Base-by-base conservation (phyloP, 2,888 invertebrate genomes). In the Pogonocherus hispidulus region DNA sequence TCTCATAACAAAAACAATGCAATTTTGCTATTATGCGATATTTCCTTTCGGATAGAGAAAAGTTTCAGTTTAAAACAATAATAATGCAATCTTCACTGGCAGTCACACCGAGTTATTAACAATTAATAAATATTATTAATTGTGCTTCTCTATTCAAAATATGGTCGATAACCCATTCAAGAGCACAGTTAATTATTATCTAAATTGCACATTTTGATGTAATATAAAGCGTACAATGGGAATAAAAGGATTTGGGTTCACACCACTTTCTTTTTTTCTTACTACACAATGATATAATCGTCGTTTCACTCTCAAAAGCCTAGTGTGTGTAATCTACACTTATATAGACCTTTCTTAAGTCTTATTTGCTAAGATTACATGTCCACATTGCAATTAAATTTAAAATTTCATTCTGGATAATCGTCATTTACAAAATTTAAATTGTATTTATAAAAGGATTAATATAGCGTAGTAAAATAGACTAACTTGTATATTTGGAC, bases 161-260 rank as follows among this genome's bases (percentile, higher is more conserved):
- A 47, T 64, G 66, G 57, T 55, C 22, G 32, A 32, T 56, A 46
- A 60, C 55, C 64, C 60, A 67, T 70, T 70, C 66, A 64, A 60
- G 47, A 67, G 52, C 64, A 64, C 64, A 67, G 70, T 69, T 65
- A 69, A 65, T 62, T 67, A 72, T 71, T 72, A 75, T 74, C 75
- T 76, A 74, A 73, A 77, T 77, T 77, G 76, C 77, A 77, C 75
- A 70, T 75, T 73, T 66, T 74, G 69, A 69, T 73, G 70, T 72
- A 74, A 71, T 67, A 71, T 72, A 73, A 77, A 77, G 75, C 75
- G 69, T 69, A 56, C 51, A 62, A 67, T 75, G 73, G 73, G 74
- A 74, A 76, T 60, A 18, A 49, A 63, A 60, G 56, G 49, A 37
- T 63, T 66, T 67, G 68, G 70, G 69, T 71, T 72, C 77, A 73